Evolutionary conservation across 2,888 invertebrate genomes (phyloP), one percentile per base, ranked within the genome.

Genomic region (Eupithecia inturbata): DNA sequence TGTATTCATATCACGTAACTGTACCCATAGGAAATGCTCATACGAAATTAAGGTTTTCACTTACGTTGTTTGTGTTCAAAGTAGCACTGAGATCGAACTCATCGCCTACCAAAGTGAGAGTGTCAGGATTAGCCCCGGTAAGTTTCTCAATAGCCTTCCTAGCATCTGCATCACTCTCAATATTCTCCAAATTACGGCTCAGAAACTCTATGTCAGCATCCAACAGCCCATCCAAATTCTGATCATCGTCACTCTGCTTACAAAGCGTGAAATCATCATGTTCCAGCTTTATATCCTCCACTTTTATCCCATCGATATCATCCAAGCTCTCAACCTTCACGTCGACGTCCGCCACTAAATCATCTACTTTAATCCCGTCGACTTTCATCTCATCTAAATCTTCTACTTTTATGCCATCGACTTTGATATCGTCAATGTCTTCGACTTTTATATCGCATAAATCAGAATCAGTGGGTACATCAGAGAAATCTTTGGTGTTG

Each of bases 161-260:
- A 0, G 94, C 95, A 77, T 95, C 95, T 1, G 94, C 92, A 73
- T 95, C 95, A 83, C 94, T 95, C 75, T 95, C 95, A 74, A 95
- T 95, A 79, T 94, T 92, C 1, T 93, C 94, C 80, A 95, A 84
- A 78, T 95, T 95, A 33, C 93, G 86, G 77, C 94, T 95, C 77
- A 95, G 83, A 87, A 95, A 95, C 80, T 95, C 95, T 45, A 95
- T 95, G 81, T 95, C 95, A 1, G 94, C 90, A 76, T 95, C 95
- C 39, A 95, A 81, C 66, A 95, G 82, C 5, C 94, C 95, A 80
- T 94, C 93, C 72, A 94, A 83, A 82, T 91, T 87, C 57, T 92
- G 90, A 53, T 90, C 89, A 79, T 91, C 91, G 71, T 92, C 92
- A 39, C 82, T 74, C 75, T 91, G 90, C 79, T 94, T 94, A 72